phyloP scores from a whole-genome alignment of 2,888 invertebrate genomes.

The Habrosyne pyritoides region DNA sequence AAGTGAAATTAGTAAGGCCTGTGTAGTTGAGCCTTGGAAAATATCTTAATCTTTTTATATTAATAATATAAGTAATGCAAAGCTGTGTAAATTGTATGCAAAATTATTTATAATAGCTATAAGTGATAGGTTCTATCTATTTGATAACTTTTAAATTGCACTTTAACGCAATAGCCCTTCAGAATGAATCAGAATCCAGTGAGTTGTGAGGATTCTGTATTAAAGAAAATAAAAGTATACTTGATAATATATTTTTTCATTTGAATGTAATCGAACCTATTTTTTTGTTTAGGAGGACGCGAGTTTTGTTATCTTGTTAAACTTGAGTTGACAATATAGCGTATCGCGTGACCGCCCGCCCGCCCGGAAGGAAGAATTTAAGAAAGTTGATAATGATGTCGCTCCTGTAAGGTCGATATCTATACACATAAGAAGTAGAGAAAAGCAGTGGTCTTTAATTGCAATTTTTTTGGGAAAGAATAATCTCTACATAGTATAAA shows the following conservation, averaged over 20 bases:
- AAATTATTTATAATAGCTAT: constrained; percentile 76
- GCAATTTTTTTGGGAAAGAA: too few species aligned
- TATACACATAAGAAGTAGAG: too few species aligned
- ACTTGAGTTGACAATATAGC: too few species aligned
- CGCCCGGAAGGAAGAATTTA: too few species aligned
- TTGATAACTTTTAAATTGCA: constrained; percentile 53
- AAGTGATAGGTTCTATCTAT: constrained; percentile 54
- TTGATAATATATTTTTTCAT: constrained; percentile 42
- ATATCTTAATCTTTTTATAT: constrained; percentile 12
- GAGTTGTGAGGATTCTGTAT: constrained; percentile 61
- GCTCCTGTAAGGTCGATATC: too few species aligned
- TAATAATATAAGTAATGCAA: constrained; percentile 41
- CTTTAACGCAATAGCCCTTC: constrained; percentile 51
- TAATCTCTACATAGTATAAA: too few species aligned
- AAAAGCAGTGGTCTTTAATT: too few species aligned
- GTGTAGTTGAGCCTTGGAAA: constrained; percentile 24
- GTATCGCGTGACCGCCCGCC: too few species aligned
- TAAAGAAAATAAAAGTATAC: constrained; percentile 65
- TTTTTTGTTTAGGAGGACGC: too few species aligned
- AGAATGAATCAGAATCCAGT: constrained; percentile 29
- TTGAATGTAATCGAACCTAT: too few species aligned
- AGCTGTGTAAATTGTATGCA: constrained; percentile 70
- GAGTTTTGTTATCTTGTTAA: too few species aligned
- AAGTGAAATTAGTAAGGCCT: constrained; percentile 27
- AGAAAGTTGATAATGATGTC: too few species aligned